Base-by-base conservation (phyloP, 1,140 invertebrate genomes). In the Drosophila erecta region DNA sequence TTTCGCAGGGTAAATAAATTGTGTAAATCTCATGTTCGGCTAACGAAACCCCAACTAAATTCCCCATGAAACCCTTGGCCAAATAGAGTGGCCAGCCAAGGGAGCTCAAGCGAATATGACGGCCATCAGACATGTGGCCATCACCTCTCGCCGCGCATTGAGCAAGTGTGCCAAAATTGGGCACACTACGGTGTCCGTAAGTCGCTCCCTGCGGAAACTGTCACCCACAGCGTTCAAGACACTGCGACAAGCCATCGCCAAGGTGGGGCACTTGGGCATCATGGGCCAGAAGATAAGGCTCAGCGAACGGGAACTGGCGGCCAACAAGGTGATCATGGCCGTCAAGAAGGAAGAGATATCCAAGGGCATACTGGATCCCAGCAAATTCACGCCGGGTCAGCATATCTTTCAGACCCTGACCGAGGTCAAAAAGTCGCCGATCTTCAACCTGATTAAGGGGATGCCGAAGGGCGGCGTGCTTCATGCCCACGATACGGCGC, bases 401-500 rank as follows among this genome's bases (percentile, higher is more conserved):
- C 95, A 96, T 79, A 96, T 96, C 59, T 94, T 97, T 59, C 56
- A 91, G 1, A 93, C 94, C 1, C 95, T 94, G 58, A 47, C 50
- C 1, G 56, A 93, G 5, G 95, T 97, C 17, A 93, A 94, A 1
- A 72, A 93, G 1, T 96, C 96, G 0, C 90, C 93, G 60, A 94
- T 97, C 0, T 97, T 95, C 70, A 81, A 94, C 47, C 93, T 96
- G 6, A 94, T 97, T 10, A 92, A 93, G 69, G 92, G 92, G n/a
- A 94, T 96, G 93, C 95, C 95, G 1, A 95, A 95, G 93, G 96
- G 96, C 12, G 95, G 94, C 0, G 94, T 94, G 0, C 92, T 97
- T 0, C 96, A 97, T 86, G 93, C 94, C 0, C 96, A 97, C 70
- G 95, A 96, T 58, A 94, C 94, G 24, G 94, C 95, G 0, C 92